Conservation (phyloP, 2,113 vertebrate species). For the Aldabrachelys gigantea region DNA sequence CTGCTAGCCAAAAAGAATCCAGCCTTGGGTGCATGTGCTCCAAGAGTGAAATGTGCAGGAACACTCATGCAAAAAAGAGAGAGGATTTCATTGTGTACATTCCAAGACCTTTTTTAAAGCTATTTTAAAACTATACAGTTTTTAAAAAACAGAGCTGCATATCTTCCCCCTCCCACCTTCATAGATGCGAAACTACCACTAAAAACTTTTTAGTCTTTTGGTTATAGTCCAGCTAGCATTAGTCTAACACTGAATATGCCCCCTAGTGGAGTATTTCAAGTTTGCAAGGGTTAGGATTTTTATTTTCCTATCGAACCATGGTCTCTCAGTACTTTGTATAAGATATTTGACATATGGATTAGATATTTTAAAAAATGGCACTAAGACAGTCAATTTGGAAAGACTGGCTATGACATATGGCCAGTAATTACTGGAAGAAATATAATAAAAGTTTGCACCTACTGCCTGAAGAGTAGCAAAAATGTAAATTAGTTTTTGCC, state of each 20-base stretch:
- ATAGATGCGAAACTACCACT: too few relatives aligned
- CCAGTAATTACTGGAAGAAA: background rate
- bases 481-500: background rate
- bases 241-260: background rate
- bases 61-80: background rate
- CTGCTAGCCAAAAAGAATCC: background rate
- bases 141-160: background rate
- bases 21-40: background rate
- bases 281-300: background rate
- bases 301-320: fast-evolving
- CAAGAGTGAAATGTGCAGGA: background rate
- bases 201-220: background rate
- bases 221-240: fast-evolving
- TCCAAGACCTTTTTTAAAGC: background rate
- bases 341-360: background rate
- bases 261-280: background rate
- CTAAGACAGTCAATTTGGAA: background rate
- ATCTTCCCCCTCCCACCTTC: background rate
- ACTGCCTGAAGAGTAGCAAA: background rate
- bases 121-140: too few relatives aligned
- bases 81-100: background rate
- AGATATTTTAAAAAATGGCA: background rate
- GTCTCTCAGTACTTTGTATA: background rate
- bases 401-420: background rate
- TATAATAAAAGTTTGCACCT: background rate